Evolutionary conservation across 1,140 invertebrate genomes (phyloP), one percentile per base, ranked within the genome.

Genomic region (Listronotus oregonensis): DNA sequence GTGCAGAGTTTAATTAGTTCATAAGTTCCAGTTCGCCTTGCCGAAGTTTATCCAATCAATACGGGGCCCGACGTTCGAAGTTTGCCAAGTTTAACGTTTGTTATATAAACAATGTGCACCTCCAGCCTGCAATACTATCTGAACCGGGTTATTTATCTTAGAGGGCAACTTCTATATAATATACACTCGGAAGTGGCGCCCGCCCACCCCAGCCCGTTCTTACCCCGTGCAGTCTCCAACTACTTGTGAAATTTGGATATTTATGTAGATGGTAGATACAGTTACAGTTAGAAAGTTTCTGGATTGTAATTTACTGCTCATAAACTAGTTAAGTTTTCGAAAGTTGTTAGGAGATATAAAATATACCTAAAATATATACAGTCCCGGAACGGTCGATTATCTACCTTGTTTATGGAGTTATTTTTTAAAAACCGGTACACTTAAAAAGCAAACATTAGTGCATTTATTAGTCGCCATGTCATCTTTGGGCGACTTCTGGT

Each of bases 1-100:
- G 69, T 70, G 69, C 71, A 69, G 72, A 75, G 75, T 76, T 76
- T 76, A 76, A 76, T 76, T 76, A 76, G 75, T 76, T 76, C 73
- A 73, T 75, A 75, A 76, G 75, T 76, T 76, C 66, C 55, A 50
- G 60, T 64, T 54, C 67, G 67, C 65, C 55, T 69, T 62, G 66
- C 61, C 69, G 55, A 72, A 76, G 72, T 74, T 76, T 75, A 75
- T 75, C 75, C 70, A 73, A 76, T 76, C 75, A 73, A 76, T 76
- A 76, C 61, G 44, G 27, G 21, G 43, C 56, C 56, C 59, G 58
- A 67, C 63, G 58, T 67, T 64, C 69, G 59, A 71, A 73, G 66
- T 70, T 73, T 73, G 66, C 61, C 52, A 76, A 75, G 70, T 76
- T 76, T 73, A 71, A 75, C 72, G 73, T 76, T 76, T 76, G 75